phyloP scores from a whole-genome alignment of 1,140 invertebrate species.

The Eumeta japonica region DNA sequence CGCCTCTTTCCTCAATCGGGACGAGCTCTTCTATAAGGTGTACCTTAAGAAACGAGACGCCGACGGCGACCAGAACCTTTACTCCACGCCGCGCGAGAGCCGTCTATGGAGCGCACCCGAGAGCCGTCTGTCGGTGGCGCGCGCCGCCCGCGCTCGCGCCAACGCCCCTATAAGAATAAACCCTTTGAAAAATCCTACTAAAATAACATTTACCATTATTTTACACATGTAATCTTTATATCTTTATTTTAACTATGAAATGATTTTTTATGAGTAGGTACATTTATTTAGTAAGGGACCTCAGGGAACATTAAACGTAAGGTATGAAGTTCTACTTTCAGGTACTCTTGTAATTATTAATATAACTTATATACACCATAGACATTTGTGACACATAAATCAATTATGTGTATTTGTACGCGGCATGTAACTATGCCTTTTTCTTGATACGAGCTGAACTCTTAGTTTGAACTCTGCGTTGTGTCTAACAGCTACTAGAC shows the following conservation, averaged over 20 bases:
- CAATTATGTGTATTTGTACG: too few species aligned
- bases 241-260: not conserved
- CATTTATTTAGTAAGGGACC: too few species aligned
- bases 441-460: too few species aligned
- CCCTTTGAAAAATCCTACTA: not conserved
- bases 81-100: not conserved
- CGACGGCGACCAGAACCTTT: not conserved
- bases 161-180: not conserved
- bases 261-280: not conserved
- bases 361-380: too few species aligned
- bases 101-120: not conserved
- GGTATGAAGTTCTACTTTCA: too few species aligned
- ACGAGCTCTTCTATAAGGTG: conserved; percentile 22
- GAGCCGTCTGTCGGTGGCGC: not conserved
- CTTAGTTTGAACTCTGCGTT: too few species aligned
- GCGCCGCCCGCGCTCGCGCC: not conserved
- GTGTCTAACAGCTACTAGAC: too few species aligned
- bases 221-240: not conserved
- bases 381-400: too few species aligned
- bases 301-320: too few species aligned
- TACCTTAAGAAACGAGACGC: conserved; percentile 18
- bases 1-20: conserved; percentile 15
- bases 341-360: too few species aligned
- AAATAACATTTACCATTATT: not conserved
- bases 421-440: too few species aligned